A percentile compares a stretch with the other conserved stretches of the same genome.
phyloP scores from a whole-genome alignment of 2,888 invertebrate genomes.

The Drosophila vallismaia region DNA sequence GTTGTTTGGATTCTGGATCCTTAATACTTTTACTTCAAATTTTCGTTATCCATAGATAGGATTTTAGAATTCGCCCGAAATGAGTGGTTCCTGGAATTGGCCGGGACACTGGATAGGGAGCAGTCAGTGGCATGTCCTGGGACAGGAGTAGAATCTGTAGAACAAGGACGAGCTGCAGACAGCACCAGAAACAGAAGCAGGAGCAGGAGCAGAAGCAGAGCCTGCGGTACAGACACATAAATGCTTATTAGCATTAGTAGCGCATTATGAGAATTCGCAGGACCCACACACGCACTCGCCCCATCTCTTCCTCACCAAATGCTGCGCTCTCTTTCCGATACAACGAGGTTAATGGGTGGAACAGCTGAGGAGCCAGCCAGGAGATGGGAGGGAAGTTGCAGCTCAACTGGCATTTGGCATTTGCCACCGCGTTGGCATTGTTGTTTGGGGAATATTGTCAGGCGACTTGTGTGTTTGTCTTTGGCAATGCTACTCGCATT shows the following conservation, averaged over 20 bases:
- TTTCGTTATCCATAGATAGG: neutral
- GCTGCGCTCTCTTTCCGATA: neutral
- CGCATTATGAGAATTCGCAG: conserved; percentile 59
- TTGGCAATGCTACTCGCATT: conserved; percentile 21
- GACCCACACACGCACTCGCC: conserved; percentile 38
- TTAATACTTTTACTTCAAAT: too few species aligned
- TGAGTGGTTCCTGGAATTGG: conserved; percentile 9
- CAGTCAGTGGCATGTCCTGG: neutral
- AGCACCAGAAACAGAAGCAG: neutral
- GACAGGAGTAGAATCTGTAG: neutral
- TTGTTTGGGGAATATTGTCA: conserved; percentile 44
- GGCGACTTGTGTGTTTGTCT: conserved; percentile 16
- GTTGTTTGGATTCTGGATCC: too few species aligned
- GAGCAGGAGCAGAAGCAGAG: neutral
- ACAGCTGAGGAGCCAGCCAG: neutral
- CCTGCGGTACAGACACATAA: conserved; percentile 44
- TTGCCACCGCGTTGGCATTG: conserved; percentile 32
- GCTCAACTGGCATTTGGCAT: conserved; percentile 36
- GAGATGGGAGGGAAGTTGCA: conserved; percentile 7
- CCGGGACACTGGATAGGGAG: conserved; percentile 10
- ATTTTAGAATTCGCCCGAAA: neutral
- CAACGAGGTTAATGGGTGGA: too few species aligned
- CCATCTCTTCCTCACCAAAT: neutral
- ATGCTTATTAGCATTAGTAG: conserved; percentile 71
- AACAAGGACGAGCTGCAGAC: conserved; percentile 8